Percentiles rank a stretch among this genome's conserved stretches.
Evolutionary conservation across 2,797 vertebrate species (phyloP).

Genomic region (Falco berigora): DNA sequence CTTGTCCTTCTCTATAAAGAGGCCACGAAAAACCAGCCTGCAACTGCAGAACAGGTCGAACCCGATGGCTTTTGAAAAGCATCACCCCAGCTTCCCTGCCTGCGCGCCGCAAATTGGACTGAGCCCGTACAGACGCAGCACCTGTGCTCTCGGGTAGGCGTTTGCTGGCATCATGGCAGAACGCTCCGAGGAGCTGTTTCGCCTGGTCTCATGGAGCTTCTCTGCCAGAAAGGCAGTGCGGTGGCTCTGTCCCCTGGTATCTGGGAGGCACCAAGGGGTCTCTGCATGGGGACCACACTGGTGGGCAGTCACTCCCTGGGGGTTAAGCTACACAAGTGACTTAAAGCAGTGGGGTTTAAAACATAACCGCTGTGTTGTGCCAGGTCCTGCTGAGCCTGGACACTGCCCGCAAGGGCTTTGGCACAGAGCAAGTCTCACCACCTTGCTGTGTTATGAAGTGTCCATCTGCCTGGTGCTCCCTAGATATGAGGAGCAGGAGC

Average conservation of each 20-base stretch:
- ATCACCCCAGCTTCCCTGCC: neutral
- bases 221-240: neutral
- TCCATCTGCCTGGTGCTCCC: conserved; percentile 24
- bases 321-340: neutral
- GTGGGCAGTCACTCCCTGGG: neutral
- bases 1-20: neutral
- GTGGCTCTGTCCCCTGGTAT: neutral
- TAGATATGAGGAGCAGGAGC: neutral
- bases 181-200: neutral
- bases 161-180: neutral
- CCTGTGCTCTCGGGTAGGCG: accelerated
- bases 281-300: accelerated
- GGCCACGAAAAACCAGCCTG: neutral
- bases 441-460: neutral
- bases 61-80: neutral
- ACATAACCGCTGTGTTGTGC: neutral
- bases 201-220: neutral
- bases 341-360: neutral
- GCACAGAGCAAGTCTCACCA: neutral
- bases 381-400: neutral
- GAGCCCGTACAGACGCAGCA: neutral
- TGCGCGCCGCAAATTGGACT: neutral
- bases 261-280: neutral
- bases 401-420: neutral
- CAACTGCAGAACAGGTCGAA: neutral